phyloP scores from a whole-genome alignment of 2,888 invertebrate species.

The Agriopis marginaria region DNA sequence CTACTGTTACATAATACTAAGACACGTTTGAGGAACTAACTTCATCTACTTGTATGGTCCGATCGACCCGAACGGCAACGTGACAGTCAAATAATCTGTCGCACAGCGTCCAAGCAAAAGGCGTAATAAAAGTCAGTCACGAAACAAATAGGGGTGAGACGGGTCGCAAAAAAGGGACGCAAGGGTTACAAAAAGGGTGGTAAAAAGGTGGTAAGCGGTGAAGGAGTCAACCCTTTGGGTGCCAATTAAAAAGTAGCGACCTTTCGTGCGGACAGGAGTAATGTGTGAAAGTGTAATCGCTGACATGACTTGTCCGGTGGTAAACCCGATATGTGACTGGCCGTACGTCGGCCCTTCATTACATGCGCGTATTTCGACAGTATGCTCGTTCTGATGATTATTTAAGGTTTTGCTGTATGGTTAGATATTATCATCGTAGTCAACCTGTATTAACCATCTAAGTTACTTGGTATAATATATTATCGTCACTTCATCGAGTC shows the following conservation, averaged over 20 bases:
- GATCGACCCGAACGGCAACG: conserved; percentile 5
- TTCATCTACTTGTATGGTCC: not conserved
- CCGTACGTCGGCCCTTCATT: not conserved
- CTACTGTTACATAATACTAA: too few species aligned
- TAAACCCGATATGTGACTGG: not conserved
- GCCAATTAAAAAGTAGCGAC: conserved; percentile 16
- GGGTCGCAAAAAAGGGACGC: conserved; percentile 14
- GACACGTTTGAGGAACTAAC: not conserved
- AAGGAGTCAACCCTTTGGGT: conserved; percentile 11
- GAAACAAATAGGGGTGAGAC: conserved; percentile 21
- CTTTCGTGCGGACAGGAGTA: conserved; percentile 2
- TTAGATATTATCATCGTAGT: too few species aligned
- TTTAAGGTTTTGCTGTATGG: not conserved
- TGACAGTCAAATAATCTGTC: conserved; percentile 26
- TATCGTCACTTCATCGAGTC: too few species aligned
- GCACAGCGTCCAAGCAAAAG: conserved; percentile 18
- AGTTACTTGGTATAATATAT: too few species aligned
- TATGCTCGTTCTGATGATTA: not conserved
- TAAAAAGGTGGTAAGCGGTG: conserved; percentile 18
- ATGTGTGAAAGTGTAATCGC: not conserved
- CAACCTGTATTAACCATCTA: too few species aligned
- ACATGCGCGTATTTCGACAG: not conserved
- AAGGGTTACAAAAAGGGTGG: conserved; percentile 16
- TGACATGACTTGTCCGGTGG: conserved; percentile 4
- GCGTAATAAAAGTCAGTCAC: conserved; percentile 31